These are phyloP conservation scores for Crepidodera aurea DNA, from an alignment of 2,888 invertebrate genomes.

Conservation along the genomic window DNA sequence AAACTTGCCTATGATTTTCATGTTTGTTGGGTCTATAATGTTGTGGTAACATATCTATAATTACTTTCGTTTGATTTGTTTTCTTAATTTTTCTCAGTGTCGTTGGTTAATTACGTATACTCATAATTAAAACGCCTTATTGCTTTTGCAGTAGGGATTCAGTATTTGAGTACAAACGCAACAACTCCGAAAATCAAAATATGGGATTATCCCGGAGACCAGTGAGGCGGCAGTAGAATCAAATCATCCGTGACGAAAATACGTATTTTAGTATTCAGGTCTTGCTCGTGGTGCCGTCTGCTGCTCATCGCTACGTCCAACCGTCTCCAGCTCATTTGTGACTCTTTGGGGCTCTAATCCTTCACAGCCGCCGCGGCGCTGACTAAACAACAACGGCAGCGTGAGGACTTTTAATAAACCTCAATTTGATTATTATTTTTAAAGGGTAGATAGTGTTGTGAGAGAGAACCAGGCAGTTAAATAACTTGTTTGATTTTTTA, in stretches of 20 bases:
- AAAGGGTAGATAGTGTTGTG: background rate
- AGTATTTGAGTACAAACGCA: no score
- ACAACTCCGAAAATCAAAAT: no score
- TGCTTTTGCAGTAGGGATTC: no score
- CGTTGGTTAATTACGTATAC: no score
- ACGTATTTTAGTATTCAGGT: slow-evolving; percentile 55
- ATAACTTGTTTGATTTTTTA: no score
- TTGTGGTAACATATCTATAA: no score
- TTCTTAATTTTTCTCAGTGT: no score
- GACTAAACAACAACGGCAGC: slow-evolving; percentile 23
- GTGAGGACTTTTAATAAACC: slow-evolving; percentile 35
- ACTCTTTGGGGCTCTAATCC: slow-evolving; percentile 43
- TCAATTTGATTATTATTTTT: slow-evolving; percentile 8
- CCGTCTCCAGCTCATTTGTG: slow-evolving; percentile 47
- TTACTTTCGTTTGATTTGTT: no score
- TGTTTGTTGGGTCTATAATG: no score
- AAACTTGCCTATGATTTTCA: no score
- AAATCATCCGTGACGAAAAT: slow-evolving; percentile 36
- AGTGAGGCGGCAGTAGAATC: background rate
- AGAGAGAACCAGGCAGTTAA: background rate
- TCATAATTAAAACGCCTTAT: no score
- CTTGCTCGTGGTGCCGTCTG: slow-evolving; percentile 55
- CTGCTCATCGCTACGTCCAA: slow-evolving; percentile 54
- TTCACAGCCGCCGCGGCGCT: slow-evolving; percentile 31
- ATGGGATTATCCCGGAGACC: background rate